phyloP scores from a whole-genome alignment of 2,113 vertebrate genomes.

The Proteles cristata region DNA sequence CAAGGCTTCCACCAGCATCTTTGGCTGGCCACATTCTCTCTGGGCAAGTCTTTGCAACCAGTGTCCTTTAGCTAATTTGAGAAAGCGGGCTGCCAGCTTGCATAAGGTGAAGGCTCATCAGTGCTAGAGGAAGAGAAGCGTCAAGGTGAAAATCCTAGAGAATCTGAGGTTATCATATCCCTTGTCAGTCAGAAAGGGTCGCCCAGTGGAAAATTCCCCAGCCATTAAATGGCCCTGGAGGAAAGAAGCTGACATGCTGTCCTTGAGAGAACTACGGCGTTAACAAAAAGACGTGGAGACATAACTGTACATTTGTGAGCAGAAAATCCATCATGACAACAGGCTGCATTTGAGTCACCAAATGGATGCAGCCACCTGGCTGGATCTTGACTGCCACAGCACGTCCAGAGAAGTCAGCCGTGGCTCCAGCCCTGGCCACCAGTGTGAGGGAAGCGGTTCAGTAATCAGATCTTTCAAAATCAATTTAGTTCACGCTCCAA shows the following conservation, averaged over 20 bases:
- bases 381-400: slow-evolving; percentile 90
- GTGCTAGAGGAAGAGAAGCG: slow-evolving; percentile 42
- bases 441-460: slow-evolving; percentile 85
- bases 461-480: slow-evolving; percentile 95
- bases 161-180: slow-evolving; percentile 79
- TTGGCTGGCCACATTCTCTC: neutral
- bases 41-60: neutral
- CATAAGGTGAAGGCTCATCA: neutral
- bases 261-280: slow-evolving; percentile 79
- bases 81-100: neutral
- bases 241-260: slow-evolving; percentile 78
- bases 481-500: slow-evolving; percentile 91
- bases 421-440: slow-evolving; percentile 86
- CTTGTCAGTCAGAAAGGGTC: slow-evolving; percentile 77
- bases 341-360: slow-evolving; percentile 92
- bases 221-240: slow-evolving; percentile 78
- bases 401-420: slow-evolving; percentile 90
- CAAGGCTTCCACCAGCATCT: neutral
- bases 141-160: slow-evolving; percentile 79
- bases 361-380: slow-evolving; percentile 91
- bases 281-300: slow-evolving; percentile 84
- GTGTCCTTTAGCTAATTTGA: neutral
- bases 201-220: slow-evolving; percentile 79
- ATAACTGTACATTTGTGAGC: slow-evolving; percentile 80
- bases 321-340: slow-evolving; percentile 89